Percentiles rank a stretch among this genome's conserved stretches.
Conservation (phyloP, 2,797 vertebrate species). For the Centroberyx gerrardi region DNA sequence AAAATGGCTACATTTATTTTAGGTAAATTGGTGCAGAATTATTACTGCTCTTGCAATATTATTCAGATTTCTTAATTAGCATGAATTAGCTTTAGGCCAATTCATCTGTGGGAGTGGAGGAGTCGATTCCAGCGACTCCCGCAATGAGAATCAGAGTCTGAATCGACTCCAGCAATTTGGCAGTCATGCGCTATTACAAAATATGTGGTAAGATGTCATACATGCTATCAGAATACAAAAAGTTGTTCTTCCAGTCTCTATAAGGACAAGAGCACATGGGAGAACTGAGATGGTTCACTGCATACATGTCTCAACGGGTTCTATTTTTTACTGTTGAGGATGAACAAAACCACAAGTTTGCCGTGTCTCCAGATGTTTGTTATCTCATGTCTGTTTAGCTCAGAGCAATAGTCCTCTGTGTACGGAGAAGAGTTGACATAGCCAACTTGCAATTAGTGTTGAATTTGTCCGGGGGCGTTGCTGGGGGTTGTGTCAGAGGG, state of each 20-base stretch:
- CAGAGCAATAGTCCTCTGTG: background rate
- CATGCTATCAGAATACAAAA: too few species aligned
- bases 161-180: too few species aligned
- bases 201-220: too few species aligned
- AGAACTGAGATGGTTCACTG: background rate
- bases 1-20: too few species aligned
- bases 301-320: background rate
- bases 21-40: too few species aligned
- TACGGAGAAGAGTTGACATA: conserved; percentile 11
- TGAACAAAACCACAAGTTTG: background rate
- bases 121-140: too few species aligned
- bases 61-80: too few species aligned
- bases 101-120: too few species aligned
- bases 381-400: conserved; percentile 13
- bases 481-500: conserved; percentile 20
- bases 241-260: background rate
- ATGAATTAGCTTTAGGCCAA: too few species aligned
- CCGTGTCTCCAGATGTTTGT: conserved; percentile 9
- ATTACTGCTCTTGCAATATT: too few species aligned
- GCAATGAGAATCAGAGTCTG: too few species aligned
- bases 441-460: conserved; percentile 40
- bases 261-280: background rate
- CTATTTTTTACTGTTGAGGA: background rate
- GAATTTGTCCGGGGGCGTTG: conserved; percentile 19
- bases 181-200: too few species aligned